phyloP scores from a whole-genome alignment of 2,888 invertebrate species.

The Neoaliturus tenellus region DNA sequence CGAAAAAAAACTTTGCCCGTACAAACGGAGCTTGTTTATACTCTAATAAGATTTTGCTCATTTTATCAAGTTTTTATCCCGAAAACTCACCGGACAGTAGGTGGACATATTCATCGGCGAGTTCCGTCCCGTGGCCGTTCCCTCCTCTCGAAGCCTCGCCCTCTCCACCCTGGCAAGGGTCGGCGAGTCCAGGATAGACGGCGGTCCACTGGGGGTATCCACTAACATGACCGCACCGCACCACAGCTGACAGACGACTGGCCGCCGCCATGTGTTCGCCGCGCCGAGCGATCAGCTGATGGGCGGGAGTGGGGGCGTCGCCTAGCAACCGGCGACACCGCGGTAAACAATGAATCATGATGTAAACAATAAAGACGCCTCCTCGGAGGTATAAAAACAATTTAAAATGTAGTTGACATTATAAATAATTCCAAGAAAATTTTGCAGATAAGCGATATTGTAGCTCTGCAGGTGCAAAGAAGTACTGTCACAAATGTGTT shows the following conservation, averaged over 20 bases:
- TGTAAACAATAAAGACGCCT: too few species aligned
- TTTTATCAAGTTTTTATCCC: too few species aligned
- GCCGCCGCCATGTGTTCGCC: neutral
- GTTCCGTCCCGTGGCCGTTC: constrained; percentile 61
- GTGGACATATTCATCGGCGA: constrained; percentile 60
- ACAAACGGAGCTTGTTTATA: too few species aligned
- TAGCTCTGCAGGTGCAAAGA: too few species aligned
- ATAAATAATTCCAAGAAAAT: too few species aligned
- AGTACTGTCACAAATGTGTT: too few species aligned
- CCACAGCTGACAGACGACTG: constrained; percentile 4
- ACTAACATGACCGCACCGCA: constrained; percentile 46
- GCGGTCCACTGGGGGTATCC: constrained; percentile 66
- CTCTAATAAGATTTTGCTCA: too few species aligned
- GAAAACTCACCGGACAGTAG: constrained; percentile 62
- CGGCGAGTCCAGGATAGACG: constrained; percentile 77
- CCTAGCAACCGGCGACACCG: constrained; percentile 8
- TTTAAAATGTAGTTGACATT: too few species aligned
- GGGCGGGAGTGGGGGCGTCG: neutral
- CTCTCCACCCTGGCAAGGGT: constrained; percentile 78
- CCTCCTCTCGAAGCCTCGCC: constrained; percentile 76
- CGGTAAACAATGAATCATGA: neutral
- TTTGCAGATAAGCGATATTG: too few species aligned
- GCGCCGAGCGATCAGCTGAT: neutral
- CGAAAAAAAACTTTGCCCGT: too few species aligned
- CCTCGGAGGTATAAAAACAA: too few species aligned